phyloP scores from a whole-genome alignment of 30 jellyfish, hydroid and myxozoan genomes.

The Mastigias papua region DNA sequence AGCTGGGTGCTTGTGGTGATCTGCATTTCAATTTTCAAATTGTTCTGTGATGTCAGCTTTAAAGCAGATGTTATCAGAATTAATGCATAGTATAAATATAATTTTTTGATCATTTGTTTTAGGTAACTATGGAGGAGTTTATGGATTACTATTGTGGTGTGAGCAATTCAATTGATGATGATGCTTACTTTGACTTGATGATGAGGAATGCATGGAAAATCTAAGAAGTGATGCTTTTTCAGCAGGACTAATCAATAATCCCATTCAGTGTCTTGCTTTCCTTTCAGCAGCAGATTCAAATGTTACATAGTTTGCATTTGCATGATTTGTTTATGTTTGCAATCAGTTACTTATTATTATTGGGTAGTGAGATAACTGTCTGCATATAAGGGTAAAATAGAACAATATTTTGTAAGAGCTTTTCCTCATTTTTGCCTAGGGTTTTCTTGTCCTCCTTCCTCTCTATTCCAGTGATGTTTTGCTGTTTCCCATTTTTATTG shows the following conservation, averaged over 20 bases:
- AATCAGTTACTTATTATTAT: background rate
- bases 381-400: background rate
- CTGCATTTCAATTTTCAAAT: too few species aligned
- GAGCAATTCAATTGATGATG: constrained; percentile 92
- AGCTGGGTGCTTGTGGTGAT: too few species aligned
- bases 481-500: too few species aligned
- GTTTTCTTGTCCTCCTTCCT: too few species aligned
- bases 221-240: background rate
- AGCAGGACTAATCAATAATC: background rate
- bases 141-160: constrained; percentile 88
- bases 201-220: constrained; percentile 92
- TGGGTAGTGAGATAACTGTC: background rate
- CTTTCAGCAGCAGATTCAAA: background rate
- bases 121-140: constrained; percentile 93
- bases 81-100: too few species aligned
- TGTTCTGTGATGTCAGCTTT: too few species aligned
- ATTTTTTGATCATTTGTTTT: background rate
- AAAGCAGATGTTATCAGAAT: background rate
- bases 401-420: background rate
- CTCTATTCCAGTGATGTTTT: too few species aligned
- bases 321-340: background rate
- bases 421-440: too few species aligned
- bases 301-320: background rate
- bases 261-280: background rate
- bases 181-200: constrained; percentile 93